These are phyloP conservation scores for Hermaeophaga mercurialis DNA, from an alignment of 2,888 invertebrate genomes.

Conservation along the genomic window DNA sequence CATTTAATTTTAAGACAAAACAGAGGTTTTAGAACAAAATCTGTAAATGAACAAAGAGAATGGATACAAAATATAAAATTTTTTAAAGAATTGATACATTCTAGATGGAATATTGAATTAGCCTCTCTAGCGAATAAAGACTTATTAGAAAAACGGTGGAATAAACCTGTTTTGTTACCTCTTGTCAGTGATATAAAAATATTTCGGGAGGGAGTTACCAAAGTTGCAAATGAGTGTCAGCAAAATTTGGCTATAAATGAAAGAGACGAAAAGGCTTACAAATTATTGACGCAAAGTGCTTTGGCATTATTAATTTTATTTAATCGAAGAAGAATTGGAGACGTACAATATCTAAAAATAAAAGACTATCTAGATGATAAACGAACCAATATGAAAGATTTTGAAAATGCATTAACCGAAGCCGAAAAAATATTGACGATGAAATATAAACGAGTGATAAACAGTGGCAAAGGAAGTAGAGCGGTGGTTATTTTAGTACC, in stretches of 20 bases:
- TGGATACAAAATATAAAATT: slow-evolving; percentile 23
- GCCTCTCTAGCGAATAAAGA: slow-evolving; percentile 30
- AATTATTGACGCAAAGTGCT: slow-evolving; percentile 28
- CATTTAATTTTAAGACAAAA: slow-evolving; percentile 24
- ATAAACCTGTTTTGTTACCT: slow-evolving; percentile 28
- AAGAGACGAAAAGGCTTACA: slow-evolving; percentile 25
- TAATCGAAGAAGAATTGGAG: slow-evolving; percentile 38
- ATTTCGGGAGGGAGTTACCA: slow-evolving; percentile 15
- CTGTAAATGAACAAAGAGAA: slow-evolving; percentile 1
- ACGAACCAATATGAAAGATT: slow-evolving; percentile 35
- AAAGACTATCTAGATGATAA: slow-evolving; percentile 30
- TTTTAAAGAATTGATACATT: slow-evolving; percentile 24
- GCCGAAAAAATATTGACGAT: slow-evolving; percentile 38
- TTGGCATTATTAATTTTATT: slow-evolving; percentile 35
- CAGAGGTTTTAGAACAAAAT: slow-evolving; percentile 25
- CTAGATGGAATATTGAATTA: slow-evolving; percentile 31
- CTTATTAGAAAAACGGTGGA: slow-evolving; percentile 29
- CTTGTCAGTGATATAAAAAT: slow-evolving; percentile 25
- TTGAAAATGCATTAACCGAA: slow-evolving; percentile 35
- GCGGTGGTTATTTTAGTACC: slow-evolving; percentile 45
- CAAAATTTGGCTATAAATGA: slow-evolving; percentile 14
- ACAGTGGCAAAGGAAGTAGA: slow-evolving; percentile 42
- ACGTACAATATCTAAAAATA: slow-evolving; percentile 19
- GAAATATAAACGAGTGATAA: slow-evolving; percentile 43
- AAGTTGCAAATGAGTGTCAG: slow-evolving; percentile 20